These are phyloP conservation scores for Saguinus imperator DNA, from an alignment of 2,113 vertebrate species.

Conservation along the genomic window DNA sequence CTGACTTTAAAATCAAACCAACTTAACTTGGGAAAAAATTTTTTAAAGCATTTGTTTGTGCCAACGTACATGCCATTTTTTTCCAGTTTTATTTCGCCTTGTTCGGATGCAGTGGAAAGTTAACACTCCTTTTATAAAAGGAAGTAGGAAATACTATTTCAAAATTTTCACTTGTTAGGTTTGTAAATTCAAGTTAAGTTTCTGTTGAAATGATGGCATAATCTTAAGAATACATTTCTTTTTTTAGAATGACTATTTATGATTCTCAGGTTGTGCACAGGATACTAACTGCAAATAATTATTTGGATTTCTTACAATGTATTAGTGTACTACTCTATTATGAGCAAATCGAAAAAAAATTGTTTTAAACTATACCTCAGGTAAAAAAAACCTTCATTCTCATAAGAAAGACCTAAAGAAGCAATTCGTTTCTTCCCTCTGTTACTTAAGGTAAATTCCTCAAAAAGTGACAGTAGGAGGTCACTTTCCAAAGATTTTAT, in stretches of 20 bases:
- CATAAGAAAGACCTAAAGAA: not conserved
- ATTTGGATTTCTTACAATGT: not conserved
- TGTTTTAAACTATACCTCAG: conserved; percentile 30
- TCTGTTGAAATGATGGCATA: conserved; percentile 11
- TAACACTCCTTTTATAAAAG: conserved; percentile 1
- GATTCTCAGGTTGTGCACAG: not conserved
- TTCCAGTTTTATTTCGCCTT: conserved; percentile 1
- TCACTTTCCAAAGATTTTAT: not conserved
- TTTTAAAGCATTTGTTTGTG: not conserved
- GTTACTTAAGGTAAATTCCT: not conserved
- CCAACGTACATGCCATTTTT: not conserved
- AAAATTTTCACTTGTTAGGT: not conserved
- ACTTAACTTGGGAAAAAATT: not conserved
- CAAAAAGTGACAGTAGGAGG: not conserved
- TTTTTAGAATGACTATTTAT: conserved; percentile 37
- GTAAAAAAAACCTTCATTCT: conserved; percentile 46
- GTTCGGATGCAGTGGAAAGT: not conserved
- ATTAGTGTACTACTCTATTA: not conserved
- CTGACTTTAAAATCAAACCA: conserved; percentile 21
- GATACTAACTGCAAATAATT: not conserved
- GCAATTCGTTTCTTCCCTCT: not conserved
- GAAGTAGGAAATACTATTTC: not conserved
- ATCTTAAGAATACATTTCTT: not conserved
- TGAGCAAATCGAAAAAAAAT: not conserved
- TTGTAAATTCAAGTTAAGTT: conserved; percentile 15